Evolutionary conservation across 2,888 invertebrate species (phyloP), one percentile per base, ranked within the genome.

Genomic region (Tipula vernalis): DNA sequence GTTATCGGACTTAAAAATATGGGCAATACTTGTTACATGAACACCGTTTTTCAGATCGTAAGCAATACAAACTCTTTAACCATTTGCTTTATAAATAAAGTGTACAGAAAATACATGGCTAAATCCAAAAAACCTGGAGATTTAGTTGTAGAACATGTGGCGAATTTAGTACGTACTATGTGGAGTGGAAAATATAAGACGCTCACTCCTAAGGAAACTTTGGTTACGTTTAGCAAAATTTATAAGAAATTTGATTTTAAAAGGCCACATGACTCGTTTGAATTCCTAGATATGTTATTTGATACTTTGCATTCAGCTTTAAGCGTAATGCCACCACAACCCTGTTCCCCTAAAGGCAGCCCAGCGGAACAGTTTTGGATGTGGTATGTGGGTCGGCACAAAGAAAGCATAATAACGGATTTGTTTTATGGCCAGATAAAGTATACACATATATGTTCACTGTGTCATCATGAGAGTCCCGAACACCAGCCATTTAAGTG

Each of bases 1-100:
- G 93, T 96, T 88, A 97, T 97, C 2, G 98, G 98, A 2, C 92
- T 99, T 86, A 95, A 96, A 90, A 99, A 99, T 92, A 93, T 98
- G 36, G 97, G 97, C 86, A 98, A 99, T 92, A 98, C 98, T 0
- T 99, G 99, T 92, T 99, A 98, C 91, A 98, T 98, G 98, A 99
- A 98, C 92, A 96, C 97, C 86, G 96, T 98, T 88, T 94, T 99
- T 88, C 99, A 99, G 91, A 98, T 98, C 89, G 92, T 99, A 86
- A 96, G 96, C 91, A 97, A 97, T 92, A 96, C 98, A 1, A 94
- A 94, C 10, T 93, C 94, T 10, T 92, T 98, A 87, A 94, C 95
- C 86, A 93, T 94, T 8, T 97, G 96, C 92, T 97, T 98, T 91
- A 94, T 95, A 89, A 94, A 94, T 86, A 95, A 95, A 88, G 92